These are phyloP conservation scores for Metopolophium dirhodum DNA, from an alignment of 1,140 invertebrate genomes.

Conservation along the genomic window DNA sequence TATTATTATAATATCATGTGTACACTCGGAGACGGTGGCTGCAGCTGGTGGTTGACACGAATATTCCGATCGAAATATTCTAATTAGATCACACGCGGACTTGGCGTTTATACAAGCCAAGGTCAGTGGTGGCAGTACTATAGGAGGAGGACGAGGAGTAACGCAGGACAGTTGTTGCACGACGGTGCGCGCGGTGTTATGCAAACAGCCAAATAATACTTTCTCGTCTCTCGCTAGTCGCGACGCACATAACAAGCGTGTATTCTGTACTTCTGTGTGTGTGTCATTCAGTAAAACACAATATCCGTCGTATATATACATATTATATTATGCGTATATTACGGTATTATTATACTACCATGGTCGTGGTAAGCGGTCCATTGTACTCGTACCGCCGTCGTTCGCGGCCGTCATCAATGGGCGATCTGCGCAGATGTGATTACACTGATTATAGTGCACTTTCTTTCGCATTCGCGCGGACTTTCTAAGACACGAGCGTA, in stretches of 20 bases:
- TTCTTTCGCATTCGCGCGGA: background rate
- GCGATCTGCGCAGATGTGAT: background rate
- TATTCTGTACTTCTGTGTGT: background rate
- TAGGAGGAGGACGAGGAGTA: background rate
- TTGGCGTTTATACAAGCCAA: background rate
- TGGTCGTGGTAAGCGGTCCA: constrained; percentile 34
- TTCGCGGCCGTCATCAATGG: constrained; percentile 1
- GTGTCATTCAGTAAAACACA: background rate
- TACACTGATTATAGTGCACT: background rate
- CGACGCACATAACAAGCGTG: background rate
- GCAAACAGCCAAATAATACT: constrained; percentile 46
- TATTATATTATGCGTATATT: background rate
- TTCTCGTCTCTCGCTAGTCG: background rate
- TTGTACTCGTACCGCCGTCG: background rate
- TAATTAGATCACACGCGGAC: constrained; percentile 47
- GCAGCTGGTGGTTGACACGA: constrained; percentile 40
- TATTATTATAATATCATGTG: background rate
- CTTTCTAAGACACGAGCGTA: constrained; percentile 9
- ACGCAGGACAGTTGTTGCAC: background rate
- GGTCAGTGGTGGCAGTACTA: constrained; percentile 14
- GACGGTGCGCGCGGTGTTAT: background rate
- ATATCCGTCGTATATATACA: background rate
- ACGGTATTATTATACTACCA: background rate
- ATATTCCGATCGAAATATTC: constrained; percentile 28
- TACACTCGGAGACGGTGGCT: background rate